phyloP scores from a whole-genome alignment of 23 tunicate genomes.

The Phallusia fumigata region DNA sequence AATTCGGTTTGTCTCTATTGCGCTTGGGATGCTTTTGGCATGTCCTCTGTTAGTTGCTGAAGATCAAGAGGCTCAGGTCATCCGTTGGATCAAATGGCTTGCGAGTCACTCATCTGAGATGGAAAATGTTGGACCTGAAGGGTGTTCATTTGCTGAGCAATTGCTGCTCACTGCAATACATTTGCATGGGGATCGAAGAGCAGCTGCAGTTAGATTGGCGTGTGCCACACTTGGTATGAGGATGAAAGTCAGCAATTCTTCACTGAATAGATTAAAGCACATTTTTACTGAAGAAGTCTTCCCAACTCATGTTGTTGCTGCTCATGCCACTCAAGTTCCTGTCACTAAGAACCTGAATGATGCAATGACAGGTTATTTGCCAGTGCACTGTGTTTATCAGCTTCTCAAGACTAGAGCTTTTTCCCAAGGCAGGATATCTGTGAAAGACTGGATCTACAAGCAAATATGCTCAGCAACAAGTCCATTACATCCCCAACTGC shows the following conservation, averaged over 20 bases:
- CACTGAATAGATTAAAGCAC: constrained; percentile 58
- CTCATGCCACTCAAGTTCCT: constrained; percentile 82
- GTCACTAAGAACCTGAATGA: constrained; percentile 70
- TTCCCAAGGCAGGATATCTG: constrained; percentile 54
- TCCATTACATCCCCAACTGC: constrained; percentile 90
- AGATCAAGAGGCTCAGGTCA: constrained; percentile 58
- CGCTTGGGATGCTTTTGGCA: constrained; percentile 81
- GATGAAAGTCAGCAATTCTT: constrained; percentile 64
- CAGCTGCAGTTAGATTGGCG: constrained; percentile 71
- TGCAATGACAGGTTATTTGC: constrained; percentile 78
- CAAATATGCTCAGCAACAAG: constrained; percentile 75
- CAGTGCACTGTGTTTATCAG: constrained; percentile 93
- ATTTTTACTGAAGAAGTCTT: constrained; percentile 93
- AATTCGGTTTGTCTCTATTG: constrained; percentile 78
- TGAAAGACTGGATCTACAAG: constrained; percentile 86
- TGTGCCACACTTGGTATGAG: constrained; percentile 83
- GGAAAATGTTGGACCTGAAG: constrained; percentile 70
- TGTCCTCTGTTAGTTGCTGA: constrained; percentile 58
- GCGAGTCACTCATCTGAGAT: constrained; percentile 81
- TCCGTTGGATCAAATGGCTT: constrained; percentile 87
- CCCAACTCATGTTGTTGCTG: constrained; percentile 87
- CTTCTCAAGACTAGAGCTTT: constrained; percentile 86
- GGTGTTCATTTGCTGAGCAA: constrained; percentile 91
- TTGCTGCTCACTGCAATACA: constrained; percentile 85
- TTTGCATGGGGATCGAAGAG: constrained; percentile 67